Conservation (phyloP, 2,888 invertebrate genomes). For the Anthophora plumipes region DNA sequence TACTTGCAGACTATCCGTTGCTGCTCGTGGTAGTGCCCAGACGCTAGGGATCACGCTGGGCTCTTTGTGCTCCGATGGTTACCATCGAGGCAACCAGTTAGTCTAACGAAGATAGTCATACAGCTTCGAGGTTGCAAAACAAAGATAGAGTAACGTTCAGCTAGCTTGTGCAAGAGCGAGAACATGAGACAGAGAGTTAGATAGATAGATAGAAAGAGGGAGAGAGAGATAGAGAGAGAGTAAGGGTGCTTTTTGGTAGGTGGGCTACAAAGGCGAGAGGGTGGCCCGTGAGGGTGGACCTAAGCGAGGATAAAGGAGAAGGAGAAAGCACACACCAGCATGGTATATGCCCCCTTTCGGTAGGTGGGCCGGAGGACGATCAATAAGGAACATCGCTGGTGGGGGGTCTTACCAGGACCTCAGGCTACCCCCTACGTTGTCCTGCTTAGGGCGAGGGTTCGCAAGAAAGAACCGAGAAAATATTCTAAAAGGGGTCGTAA, state of each 20-base stretch:
- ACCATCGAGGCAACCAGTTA: slow-evolving; percentile 65
- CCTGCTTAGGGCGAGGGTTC: slow-evolving; percentile 81
- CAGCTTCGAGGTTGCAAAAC: slow-evolving; percentile 38
- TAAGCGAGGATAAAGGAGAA: slow-evolving; percentile 82
- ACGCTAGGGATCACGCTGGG: slow-evolving; percentile 69
- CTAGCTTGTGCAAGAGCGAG: slow-evolving; percentile 40
- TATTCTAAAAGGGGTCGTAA: slow-evolving; percentile 79
- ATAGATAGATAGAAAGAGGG: slow-evolving; percentile 34
- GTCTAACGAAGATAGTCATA: slow-evolving; percentile 43
- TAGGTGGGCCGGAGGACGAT: slow-evolving; percentile 83
- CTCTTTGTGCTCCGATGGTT: slow-evolving; percentile 72
- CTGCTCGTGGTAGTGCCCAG: slow-evolving; percentile 61
- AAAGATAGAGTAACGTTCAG: slow-evolving; percentile 39
- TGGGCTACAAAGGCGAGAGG: slow-evolving; percentile 81
- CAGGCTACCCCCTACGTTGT: slow-evolving; percentile 79
- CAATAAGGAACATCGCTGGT: slow-evolving; percentile 83
- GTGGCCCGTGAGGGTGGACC: slow-evolving; percentile 79
- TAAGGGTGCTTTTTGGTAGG: slow-evolving; percentile 81
- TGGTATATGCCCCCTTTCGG: slow-evolving; percentile 72
- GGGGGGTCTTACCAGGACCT: slow-evolving; percentile 84
- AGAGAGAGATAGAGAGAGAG: slow-evolving; percentile 54
- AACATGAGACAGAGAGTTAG: slow-evolving; percentile 21
- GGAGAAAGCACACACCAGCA: slow-evolving; percentile 76
- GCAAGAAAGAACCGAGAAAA: slow-evolving; percentile 84
- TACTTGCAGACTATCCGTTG: slow-evolving; percentile 70